Evolutionary conservation across 2,888 invertebrate genomes (phyloP).

Genomic region (Strigamia crassipes): DNA sequence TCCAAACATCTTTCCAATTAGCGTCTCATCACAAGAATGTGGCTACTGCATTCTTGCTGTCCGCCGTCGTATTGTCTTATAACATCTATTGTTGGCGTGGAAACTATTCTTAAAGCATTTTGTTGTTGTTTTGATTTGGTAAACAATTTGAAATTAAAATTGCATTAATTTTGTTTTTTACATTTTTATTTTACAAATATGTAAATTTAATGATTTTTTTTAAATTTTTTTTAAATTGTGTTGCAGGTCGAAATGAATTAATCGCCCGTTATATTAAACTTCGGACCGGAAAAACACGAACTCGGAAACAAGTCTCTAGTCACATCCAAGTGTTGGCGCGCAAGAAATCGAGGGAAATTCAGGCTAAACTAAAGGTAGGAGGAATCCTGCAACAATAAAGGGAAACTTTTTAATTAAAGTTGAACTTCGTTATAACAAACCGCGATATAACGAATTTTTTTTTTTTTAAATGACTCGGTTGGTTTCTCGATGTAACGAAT

Average conservation of each 20-base stretch:
- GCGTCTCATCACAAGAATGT: background rate
- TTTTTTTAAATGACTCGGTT: no score
- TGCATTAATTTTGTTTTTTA: background rate
- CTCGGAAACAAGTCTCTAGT: conserved; percentile 99
- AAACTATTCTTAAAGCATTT: background rate
- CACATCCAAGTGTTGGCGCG: conserved; percentile 99
- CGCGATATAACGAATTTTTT: no score
- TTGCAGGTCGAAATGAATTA: conserved; percentile 97
- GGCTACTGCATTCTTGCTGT: background rate
- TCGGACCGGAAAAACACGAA: conserved; percentile 98
- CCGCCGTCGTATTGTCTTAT: background rate
- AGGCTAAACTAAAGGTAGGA: conserved; percentile 93
- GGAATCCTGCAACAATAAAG: no score
- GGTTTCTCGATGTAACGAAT: no score
- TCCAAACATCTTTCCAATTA: background rate
- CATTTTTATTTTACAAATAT: background rate
- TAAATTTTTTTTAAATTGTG: background rate
- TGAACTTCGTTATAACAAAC: no score
- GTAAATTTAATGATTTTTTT: background rate
- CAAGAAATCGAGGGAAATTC: conserved; percentile 96
- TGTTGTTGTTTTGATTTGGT: background rate
- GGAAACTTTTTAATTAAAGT: no score
- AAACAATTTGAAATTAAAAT: background rate
- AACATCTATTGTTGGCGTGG: background rate
- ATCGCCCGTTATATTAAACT: conserved; percentile 99